Conservation (phyloP, 2,113 vertebrate genomes). For the Bos javanicus region DNA sequence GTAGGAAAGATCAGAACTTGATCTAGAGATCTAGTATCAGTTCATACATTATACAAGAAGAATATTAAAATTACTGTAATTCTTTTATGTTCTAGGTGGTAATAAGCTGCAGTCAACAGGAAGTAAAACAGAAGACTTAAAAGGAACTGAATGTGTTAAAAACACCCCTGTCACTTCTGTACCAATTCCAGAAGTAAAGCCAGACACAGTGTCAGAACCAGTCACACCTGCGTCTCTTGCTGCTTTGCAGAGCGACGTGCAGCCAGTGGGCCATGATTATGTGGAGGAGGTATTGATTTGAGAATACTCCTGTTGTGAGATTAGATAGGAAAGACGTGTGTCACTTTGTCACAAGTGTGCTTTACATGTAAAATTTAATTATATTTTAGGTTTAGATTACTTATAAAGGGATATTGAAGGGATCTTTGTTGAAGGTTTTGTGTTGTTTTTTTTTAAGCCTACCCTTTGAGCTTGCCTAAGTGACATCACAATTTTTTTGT, state of each 20-base stretch:
- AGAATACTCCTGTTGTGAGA: not conserved
- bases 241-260: conserved; percentile 96
- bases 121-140: conserved; percentile 90
- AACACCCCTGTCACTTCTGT: conserved; percentile 76
- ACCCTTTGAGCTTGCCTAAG: not conserved
- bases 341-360: not conserved
- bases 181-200: conserved; percentile 85
- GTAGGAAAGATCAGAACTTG: conserved; percentile 24
- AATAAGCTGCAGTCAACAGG: conserved; percentile 94
- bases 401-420: not conserved
- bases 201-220: conserved; percentile 84
- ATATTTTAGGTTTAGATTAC: not conserved
- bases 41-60: not conserved
- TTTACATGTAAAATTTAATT: not conserved
- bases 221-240: conserved; percentile 90
- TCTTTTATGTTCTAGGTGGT: conserved; percentile 83
- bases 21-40: not conserved
- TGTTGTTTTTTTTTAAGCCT: not conserved
- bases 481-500: not conserved
- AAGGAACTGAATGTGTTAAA: conserved; percentile 86
- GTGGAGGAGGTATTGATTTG: conserved; percentile 93
- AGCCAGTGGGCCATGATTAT: conserved; percentile 98
- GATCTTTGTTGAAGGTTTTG: not conserved
- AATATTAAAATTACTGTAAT: not conserved
- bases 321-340: not conserved